Conservation (phyloP, 2,113 vertebrate genomes). For the Nothoprocta perdicaria region DNA sequence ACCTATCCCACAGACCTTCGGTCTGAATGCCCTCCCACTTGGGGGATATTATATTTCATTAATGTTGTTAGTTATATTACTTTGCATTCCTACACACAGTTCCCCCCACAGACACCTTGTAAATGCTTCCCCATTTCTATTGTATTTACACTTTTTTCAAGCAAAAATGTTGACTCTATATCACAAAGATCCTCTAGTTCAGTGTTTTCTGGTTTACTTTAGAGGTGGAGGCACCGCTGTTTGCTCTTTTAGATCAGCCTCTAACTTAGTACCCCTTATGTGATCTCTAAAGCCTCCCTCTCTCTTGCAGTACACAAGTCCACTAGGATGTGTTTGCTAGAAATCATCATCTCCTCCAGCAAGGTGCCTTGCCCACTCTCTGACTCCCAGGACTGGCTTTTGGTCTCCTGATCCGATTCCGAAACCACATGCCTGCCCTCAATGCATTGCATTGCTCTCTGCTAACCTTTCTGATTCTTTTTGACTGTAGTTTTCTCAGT, state of each 20-base stretch:
- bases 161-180: background rate
- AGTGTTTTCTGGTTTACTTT: background rate
- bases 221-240: background rate
- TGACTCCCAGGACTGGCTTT: background rate
- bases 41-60: background rate
- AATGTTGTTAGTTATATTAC: background rate
- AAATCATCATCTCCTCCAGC: background rate
- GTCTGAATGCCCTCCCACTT: background rate
- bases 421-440: background rate
- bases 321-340: background rate
- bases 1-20: background rate
- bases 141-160: background rate
- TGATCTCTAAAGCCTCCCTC: background rate
- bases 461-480: background rate
- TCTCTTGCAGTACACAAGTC: background rate
- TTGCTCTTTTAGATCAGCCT: background rate
- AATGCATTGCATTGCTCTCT: background rate
- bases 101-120: background rate
- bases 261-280: background rate
- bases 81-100: slow-evolving; percentile 25
- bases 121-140: background rate
- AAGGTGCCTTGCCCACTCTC: background rate
- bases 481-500: background rate
- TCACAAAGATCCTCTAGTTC: background rate
- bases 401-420: background rate